These are phyloP conservation scores for Cavia porcellus DNA, from an alignment of 2,113 vertebrate genomes.

Conservation along the genomic window DNA sequence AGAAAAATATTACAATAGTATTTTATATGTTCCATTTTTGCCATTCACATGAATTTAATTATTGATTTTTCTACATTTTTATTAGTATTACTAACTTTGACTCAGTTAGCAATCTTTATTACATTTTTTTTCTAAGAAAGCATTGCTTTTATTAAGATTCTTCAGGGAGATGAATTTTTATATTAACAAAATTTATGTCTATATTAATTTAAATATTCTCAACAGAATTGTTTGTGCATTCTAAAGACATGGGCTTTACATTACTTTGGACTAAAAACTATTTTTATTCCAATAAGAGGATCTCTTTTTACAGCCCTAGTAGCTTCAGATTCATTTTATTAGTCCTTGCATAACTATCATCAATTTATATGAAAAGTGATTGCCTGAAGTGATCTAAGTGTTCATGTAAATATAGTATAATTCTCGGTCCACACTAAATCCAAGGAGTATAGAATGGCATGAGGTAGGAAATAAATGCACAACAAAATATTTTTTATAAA, in stretches of 20 bases:
- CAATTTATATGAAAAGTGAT: background rate
- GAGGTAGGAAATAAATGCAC: background rate
- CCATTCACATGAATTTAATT: background rate
- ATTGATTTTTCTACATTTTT: background rate
- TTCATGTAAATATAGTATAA: background rate
- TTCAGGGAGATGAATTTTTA: background rate
- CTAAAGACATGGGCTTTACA: background rate
- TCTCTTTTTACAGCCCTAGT: background rate
- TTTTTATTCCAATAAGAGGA: background rate
- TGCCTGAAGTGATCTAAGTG: background rate
- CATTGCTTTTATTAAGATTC: background rate
- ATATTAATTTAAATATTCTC: background rate
- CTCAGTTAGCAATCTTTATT: background rate
- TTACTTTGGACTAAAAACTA: background rate
- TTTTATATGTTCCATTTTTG: background rate
- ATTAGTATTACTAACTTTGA: background rate
- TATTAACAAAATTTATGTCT: background rate
- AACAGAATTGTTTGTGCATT: background rate
- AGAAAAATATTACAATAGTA: background rate
- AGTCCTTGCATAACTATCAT: background rate
- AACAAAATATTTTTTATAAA: background rate
- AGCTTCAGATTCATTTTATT: background rate
- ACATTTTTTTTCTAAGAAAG: background rate
- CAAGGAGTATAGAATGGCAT: background rate
- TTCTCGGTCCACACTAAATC: background rate